Conservation (phyloP, 2,888 invertebrate species). For the Dasysyrphus albostriatus region DNA sequence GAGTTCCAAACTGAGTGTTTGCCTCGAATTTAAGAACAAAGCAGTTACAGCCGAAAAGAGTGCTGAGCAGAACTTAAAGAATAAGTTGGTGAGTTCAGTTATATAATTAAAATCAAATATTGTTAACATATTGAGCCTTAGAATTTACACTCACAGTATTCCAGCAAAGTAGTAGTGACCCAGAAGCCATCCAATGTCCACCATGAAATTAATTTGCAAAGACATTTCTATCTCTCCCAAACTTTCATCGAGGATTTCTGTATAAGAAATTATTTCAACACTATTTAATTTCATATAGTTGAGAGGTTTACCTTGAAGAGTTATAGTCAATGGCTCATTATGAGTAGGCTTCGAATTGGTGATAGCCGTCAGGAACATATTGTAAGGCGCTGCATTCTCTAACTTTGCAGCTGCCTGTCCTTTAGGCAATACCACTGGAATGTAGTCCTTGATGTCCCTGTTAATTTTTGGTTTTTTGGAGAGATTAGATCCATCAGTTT, state of each 20-base stretch:
- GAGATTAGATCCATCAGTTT: constrained; percentile 78
- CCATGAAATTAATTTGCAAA: constrained; percentile 96
- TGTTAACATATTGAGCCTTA: no score
- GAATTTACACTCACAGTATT: constrained; percentile 85
- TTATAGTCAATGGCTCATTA: constrained; percentile 87
- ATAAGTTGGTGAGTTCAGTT: no score
- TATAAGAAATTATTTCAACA: constrained; percentile 77
- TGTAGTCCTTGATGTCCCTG: constrained; percentile 83
- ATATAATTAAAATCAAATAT: no score
- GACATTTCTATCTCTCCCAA: constrained; percentile 90
- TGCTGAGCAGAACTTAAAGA: no score
- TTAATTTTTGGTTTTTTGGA: constrained; percentile 81
- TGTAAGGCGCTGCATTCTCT: constrained; percentile 88
- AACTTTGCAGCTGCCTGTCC: constrained; percentile 88
- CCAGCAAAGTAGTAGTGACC: constrained; percentile 93
- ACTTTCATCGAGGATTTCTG: constrained; percentile 91
- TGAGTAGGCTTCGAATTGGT: constrained; percentile 87
- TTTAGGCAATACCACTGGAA: constrained; percentile 86
- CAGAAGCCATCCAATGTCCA: constrained; percentile 94
- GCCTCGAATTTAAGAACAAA: no score
- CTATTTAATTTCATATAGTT: neutral
- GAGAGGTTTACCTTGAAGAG: constrained; percentile 86
- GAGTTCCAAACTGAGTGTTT: no score
- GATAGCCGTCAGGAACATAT: constrained; percentile 90
- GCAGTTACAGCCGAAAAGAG: no score